Percentiles rank a stretch among this genome's conserved stretches.
Evolutionary conservation across 53 echinoderm and acorn worm genomes (phyloP).

Genomic region (Temnopleurus reevesii): DNA sequence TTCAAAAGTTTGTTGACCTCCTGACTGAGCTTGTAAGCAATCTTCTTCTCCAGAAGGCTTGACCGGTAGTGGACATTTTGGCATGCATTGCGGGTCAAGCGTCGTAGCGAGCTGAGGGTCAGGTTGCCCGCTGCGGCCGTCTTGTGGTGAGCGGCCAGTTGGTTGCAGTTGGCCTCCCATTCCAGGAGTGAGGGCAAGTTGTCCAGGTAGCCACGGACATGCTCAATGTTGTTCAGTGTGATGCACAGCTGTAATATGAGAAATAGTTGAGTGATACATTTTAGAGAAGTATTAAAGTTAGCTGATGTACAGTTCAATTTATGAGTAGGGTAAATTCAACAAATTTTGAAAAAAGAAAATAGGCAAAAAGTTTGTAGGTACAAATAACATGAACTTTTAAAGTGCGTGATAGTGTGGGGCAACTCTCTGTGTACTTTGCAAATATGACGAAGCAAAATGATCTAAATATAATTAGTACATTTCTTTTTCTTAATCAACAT

Average conservation of each 20-base stretch:
- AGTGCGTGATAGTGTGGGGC: no score
- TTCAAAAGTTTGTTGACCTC: conserved; percentile 80
- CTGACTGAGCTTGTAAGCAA: conserved; percentile 87
- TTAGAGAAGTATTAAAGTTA: no score
- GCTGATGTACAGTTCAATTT: no score
- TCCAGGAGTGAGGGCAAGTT: conserved; percentile 82
- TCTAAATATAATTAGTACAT: no score
- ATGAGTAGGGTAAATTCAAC: no score
- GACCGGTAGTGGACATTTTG: conserved; percentile 73
- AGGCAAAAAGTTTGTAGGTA: no score
- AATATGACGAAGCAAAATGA: no score
- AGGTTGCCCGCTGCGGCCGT: conserved; percentile 74
- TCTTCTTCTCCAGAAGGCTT: conserved; percentile 71
- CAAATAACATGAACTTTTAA: no score
- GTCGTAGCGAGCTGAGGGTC: conserved; percentile 75
- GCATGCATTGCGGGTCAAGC: conserved; percentile 79
- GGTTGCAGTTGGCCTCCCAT: conserved; percentile 80
- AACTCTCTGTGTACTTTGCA: no score
- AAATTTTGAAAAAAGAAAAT: no score
- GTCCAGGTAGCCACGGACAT: conserved; percentile 90
- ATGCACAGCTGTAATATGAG: conserved; percentile 98
- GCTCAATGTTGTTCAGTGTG: conserved; percentile 98
- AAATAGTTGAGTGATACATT: no score
- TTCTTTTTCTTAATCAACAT: no score
- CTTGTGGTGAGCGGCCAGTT: conserved; percentile 72